phyloP scores from a whole-genome alignment of 2,888 invertebrate species.

The Pteria penguin region DNA sequence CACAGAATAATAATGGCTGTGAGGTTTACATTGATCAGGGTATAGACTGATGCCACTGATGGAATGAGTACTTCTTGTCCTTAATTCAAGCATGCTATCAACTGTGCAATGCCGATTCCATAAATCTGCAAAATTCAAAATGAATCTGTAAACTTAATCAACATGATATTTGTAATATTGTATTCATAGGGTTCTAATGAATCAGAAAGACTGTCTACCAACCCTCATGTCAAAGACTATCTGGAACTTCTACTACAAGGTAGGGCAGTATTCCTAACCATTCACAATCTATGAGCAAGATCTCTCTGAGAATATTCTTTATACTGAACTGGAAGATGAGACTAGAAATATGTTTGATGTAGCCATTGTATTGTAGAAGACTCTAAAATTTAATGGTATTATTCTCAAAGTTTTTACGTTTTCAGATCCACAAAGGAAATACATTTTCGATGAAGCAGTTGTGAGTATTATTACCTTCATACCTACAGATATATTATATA shows the following conservation, averaged over 20 bases:
- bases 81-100: too few species aligned
- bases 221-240: constrained; percentile 62
- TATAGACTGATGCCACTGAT: too few species aligned
- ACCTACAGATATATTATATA: too few species aligned
- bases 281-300: neutral
- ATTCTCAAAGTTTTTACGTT: constrained; percentile 15
- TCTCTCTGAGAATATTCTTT: neutral
- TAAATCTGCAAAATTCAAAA: too few species aligned
- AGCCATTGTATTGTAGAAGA: neutral
- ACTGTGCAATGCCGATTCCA: too few species aligned
- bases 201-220: constrained; percentile 50
- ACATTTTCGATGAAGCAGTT: constrained; percentile 63
- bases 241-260: constrained; percentile 61
- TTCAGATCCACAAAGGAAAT: constrained; percentile 58
- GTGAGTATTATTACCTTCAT: too few species aligned
- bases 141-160: too few species aligned
- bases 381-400: neutral
- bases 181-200: constrained; percentile 51
- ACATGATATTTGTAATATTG: too few species aligned
- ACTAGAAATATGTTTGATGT: neutral
- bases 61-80: too few species aligned
- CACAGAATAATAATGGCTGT: too few species aligned
- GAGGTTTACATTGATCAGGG: too few species aligned
- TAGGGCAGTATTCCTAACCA: constrained; percentile 28
- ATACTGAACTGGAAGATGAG: neutral